Conservation (phyloP, 2,113 vertebrate species). For the Mystacornis crossleyi region DNA sequence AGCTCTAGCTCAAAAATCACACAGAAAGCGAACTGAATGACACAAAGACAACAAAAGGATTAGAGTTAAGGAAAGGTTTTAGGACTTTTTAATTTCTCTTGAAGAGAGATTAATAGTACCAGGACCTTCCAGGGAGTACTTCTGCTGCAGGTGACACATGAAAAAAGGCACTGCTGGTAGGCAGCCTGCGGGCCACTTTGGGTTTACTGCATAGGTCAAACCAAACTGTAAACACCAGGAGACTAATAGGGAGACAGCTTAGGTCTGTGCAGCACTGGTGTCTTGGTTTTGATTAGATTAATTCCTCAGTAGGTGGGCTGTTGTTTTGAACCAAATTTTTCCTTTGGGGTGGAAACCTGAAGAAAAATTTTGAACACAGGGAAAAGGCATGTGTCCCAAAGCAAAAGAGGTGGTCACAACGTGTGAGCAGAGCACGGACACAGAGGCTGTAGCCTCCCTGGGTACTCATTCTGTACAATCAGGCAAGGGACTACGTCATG, state of each 20-base stretch:
- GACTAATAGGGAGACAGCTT: background rate
- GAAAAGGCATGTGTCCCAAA: background rate
- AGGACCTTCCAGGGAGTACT: background rate
- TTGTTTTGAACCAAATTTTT: background rate
- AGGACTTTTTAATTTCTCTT: slow-evolving; percentile 10
- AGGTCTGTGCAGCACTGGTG: background rate
- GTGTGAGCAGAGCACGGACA: background rate
- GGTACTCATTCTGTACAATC: background rate
- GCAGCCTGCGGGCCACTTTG: background rate
- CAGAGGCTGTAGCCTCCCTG: background rate
- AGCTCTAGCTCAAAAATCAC: background rate
- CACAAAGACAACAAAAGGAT: slow-evolving; percentile 1
- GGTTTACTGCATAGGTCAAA: background rate
- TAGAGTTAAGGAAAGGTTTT: background rate
- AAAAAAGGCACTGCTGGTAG: background rate
- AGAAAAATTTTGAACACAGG: background rate
- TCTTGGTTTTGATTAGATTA: background rate
- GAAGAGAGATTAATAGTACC: background rate
- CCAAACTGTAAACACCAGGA: background rate
- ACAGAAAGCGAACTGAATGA: background rate
- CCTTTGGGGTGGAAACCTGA: background rate
- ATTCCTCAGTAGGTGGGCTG: background rate
- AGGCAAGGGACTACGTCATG: background rate
- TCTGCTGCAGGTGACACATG: background rate
- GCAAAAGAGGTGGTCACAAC: background rate